Evolutionary conservation across 2,797 vertebrate species (phyloP), one percentile per base, ranked within the genome.

Genomic region (Phylloscopus collybita): DNA sequence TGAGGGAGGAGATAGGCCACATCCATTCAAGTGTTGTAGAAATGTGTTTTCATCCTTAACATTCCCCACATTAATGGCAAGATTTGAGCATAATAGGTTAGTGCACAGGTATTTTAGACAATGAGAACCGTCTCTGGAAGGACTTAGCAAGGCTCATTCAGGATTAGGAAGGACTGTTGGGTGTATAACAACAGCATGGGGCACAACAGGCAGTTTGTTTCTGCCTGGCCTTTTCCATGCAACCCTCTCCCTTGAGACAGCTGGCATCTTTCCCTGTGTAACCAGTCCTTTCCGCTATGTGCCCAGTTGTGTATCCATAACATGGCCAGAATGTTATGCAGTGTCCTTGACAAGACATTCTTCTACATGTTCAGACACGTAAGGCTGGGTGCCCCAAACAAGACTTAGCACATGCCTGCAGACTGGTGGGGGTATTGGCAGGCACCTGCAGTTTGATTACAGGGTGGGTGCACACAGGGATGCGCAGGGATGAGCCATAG

Each of bases 321-420:
- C 38, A 49, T 11, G 13, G 45, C 45, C 34, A 80, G 67, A 65
- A 53, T 65, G 7, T 40, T 75, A 15, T 10, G 26, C 38, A 2
- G 4, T 7, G 21, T 80, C 26, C 40, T 66, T 50, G 44, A 38
- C 29, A 50, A 32, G 20, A 20, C 6, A 4, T 66, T 19, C 50
- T 76, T 64, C 32, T 85, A 18, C 0, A 1, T 5, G 6, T 65
- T 51, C 27, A 44, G 19, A 13, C 2, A 0, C 7, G 13, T 9
- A n/a, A 75, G 29, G 49, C 40, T 34, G 72, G 38, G 34, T 67
- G 49, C 27, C 61, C 36, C 2, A 1, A 44, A 47, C 32, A 22
- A 78, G 51, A 40, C 44, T 44, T 65, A 4, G 6, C 42, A 49
- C 11, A 16, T 34, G 34, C 13, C 51, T 79, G 54, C 54, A 90